Conservation (phyloP, 2,797 vertebrate species). For the Typhlichthys eigenmanni region DNA sequence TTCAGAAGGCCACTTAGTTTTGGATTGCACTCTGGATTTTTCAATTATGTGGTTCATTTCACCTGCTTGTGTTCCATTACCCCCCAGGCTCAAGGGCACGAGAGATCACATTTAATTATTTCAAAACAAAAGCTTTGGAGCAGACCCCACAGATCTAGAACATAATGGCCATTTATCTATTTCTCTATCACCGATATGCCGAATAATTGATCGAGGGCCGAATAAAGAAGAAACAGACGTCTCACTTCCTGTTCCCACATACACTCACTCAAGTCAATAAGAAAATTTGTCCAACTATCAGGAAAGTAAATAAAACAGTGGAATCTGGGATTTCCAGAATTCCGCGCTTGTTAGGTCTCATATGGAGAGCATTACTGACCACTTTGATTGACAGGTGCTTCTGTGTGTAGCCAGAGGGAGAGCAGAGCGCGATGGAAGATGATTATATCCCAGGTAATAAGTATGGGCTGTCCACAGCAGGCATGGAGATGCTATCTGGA, state of each 20-base stretch:
- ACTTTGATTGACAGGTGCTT: conserved; percentile 77
- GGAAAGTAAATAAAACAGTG: conserved; percentile 73
- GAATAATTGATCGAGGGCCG: conserved; percentile 47
- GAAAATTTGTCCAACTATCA: conserved; percentile 74
- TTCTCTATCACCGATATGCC: conserved; percentile 36
- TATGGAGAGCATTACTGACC: conserved; percentile 72
- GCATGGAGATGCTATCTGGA: conserved; percentile 65
- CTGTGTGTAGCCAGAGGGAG: conserved; percentile 71
- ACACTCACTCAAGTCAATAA: conserved; percentile 72
- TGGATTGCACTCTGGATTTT: conserved; percentile 84
- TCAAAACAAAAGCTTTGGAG: conserved; percentile 71
- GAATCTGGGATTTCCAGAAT: conserved; percentile 74
- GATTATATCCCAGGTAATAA: conserved; percentile 79
- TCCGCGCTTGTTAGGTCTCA: conserved; percentile 61
- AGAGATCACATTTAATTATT: conserved; percentile 80
- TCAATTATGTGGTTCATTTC: conserved; percentile 86
- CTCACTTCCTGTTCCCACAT: not conserved
- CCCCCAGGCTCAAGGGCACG: conserved; percentile 77
- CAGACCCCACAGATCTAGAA: conserved; percentile 54
- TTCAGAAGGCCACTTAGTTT: conserved; percentile 83
- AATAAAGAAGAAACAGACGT: conserved; percentile 23
- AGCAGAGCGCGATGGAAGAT: conserved; percentile 67
- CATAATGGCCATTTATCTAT: conserved; percentile 51
- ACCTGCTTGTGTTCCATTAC: conserved; percentile 78
- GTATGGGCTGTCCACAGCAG: conserved; percentile 64